phyloP scores from a whole-genome alignment of 2,797 vertebrate genomes.

The Spinibarbus caldwelli region DNA sequence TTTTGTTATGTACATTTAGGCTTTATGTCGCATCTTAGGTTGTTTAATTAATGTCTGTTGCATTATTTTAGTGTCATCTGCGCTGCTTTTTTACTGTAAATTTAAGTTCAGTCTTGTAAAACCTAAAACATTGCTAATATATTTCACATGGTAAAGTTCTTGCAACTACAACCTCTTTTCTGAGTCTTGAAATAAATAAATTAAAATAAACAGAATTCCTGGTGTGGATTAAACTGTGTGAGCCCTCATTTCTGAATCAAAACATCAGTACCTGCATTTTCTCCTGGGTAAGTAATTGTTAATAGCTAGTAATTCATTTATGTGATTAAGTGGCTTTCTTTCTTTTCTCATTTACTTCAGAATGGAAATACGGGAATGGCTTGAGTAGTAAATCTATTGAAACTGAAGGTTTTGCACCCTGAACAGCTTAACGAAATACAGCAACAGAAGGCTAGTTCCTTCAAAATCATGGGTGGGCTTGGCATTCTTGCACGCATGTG shows the following conservation, averaged over 20 bases:
- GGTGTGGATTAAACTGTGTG: neutral
- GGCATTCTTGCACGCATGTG: conserved; percentile 34
- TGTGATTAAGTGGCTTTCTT: neutral
- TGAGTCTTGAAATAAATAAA: neutral
- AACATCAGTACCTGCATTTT: neutral
- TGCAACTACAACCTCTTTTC: neutral
- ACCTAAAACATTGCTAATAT: neutral
- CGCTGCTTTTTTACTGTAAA: neutral
- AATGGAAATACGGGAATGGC: neutral
- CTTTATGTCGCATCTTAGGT: neutral
- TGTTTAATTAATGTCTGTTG: neutral
- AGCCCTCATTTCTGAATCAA: neutral
- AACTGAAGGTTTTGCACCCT: neutral
- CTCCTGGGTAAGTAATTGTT: neutral
- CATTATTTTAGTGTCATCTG: neutral
- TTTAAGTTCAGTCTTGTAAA: too few relatives aligned
- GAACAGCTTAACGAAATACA: conserved; percentile 33
- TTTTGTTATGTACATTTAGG: neutral
- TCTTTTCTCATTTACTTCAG: neutral
- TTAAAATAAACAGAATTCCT: neutral
- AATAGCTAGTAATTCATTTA: neutral
- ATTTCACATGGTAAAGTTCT: neutral
- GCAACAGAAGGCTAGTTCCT: conserved; percentile 50
- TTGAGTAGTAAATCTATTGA: neutral
- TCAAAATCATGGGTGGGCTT: conserved; percentile 44